phyloP scores from a whole-genome alignment of 2,113 vertebrate species.

The Phycodurus eques region DNA sequence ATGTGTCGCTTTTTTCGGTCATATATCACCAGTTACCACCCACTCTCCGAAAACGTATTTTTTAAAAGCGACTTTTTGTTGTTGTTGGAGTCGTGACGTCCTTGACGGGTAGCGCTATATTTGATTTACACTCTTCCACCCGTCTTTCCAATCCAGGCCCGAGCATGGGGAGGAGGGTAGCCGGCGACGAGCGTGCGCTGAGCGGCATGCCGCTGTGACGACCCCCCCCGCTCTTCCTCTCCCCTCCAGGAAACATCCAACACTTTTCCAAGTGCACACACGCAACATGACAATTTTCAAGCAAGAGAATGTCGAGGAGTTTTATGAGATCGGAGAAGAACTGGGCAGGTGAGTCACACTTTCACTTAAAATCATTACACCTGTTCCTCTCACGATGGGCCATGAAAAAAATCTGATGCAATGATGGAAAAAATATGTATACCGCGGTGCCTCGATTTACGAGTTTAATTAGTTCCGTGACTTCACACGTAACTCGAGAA shows the following conservation, averaged over 20 bases:
- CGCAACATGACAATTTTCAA: conserved; percentile 89
- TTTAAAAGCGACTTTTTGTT: too few relatives aligned
- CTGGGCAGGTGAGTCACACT: conserved; percentile 84
- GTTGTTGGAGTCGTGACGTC: conserved; percentile 47
- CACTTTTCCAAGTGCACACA: conserved; percentile 32
- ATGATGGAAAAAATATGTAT: not conserved
- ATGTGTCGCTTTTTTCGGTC: conserved; percentile 3
- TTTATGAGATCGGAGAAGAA: conserved; percentile 89
- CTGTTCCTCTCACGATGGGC: not conserved
- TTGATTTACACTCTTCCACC: not conserved
- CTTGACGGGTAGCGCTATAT: not conserved
- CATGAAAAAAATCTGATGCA: not conserved
- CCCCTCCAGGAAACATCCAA: conserved; percentile 29
- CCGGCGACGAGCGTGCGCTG: conserved; percentile 44
- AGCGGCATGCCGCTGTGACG: conserved; percentile 63
- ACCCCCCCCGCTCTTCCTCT: conserved; percentile 10
- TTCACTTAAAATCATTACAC: not conserved
- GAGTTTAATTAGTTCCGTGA: too few relatives aligned
- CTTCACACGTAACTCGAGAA: too few relatives aligned
- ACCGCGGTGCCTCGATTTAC: not conserved
- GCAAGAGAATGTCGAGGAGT: conserved; percentile 92
- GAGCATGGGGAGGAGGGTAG: conserved; percentile 64
- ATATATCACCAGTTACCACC: not conserved
- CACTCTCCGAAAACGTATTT: too few relatives aligned
- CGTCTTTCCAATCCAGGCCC: conserved; percentile 17